Evolutionary conservation across 2,113 vertebrate species (phyloP).

Genomic region (Oxyruncus cristatus): DNA sequence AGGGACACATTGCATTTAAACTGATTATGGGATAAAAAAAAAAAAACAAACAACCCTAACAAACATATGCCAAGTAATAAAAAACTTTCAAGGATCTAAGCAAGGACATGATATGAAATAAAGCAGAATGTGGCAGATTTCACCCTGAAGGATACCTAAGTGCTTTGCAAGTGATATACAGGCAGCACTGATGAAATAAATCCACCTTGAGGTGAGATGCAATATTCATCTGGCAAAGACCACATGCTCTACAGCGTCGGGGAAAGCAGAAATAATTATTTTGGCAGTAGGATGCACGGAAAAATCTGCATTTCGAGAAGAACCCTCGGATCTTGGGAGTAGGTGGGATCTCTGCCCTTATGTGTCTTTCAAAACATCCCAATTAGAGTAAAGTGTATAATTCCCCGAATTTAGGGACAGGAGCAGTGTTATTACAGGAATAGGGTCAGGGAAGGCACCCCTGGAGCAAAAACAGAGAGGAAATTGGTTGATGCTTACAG

Average conservation of each 20-base stretch:
- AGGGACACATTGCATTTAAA: slow-evolving; percentile 19
- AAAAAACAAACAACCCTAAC: not conserved
- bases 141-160: not conserved
- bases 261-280: not conserved
- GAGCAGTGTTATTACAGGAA: not conserved
- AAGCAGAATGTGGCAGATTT: not conserved
- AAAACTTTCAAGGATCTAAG: slow-evolving; percentile 18
- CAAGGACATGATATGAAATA: not conserved
- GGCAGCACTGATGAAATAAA: not conserved
- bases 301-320: not conserved
- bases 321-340: not conserved
- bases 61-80: slow-evolving; percentile 11
- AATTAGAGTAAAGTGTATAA: not conserved
- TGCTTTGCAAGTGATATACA: not conserved
- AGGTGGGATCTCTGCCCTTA: not conserved
- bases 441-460: not conserved
- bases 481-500: not conserved
- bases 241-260: not conserved
- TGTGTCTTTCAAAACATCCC: not conserved
- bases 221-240: not conserved
- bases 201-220: not conserved
- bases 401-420: not conserved
- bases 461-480: not conserved
- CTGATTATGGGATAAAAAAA: not conserved
- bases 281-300: not conserved